Evolutionary conservation across 2,888 invertebrate genomes (phyloP).

Genomic region (Diogma glabrata): DNA sequence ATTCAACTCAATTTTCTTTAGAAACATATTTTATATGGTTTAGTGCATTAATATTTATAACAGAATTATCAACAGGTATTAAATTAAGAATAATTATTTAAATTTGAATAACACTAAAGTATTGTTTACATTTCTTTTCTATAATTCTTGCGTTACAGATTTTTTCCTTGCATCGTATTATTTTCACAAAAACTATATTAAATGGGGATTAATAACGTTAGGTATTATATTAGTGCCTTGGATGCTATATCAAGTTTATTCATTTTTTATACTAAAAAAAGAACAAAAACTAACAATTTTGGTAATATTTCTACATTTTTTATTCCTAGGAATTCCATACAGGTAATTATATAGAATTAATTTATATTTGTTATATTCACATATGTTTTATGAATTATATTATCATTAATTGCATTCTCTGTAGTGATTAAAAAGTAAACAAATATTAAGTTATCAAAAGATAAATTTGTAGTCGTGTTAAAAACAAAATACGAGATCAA

Average conservation of each 20-base stretch:
- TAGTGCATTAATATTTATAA: conserved; percentile 19
- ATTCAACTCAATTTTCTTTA: conserved; percentile 15
- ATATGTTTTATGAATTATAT: background rate
- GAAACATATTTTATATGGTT: conserved; percentile 21
- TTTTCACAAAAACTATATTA: conserved; percentile 16
- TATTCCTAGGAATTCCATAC: conserved; percentile 16
- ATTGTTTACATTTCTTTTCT: too few species aligned
- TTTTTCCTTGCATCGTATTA: conserved; percentile 18
- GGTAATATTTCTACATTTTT: conserved; percentile 16
- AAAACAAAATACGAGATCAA: too few species aligned
- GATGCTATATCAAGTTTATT: conserved; percentile 19
- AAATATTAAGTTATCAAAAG: too few species aligned
- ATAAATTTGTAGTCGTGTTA: too few species aligned
- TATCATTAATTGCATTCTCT: too few species aligned
- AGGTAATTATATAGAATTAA: background rate
- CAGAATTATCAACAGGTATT: conserved; percentile 19
- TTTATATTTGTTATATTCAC: background rate
- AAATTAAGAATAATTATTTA: background rate
- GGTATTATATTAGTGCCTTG: conserved; percentile 18
- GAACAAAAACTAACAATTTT: conserved; percentile 15
- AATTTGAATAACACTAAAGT: background rate
- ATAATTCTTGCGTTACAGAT: too few species aligned
- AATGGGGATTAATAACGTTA: conserved; percentile 18
- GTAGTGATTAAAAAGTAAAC: too few species aligned
- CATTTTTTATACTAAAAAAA: conserved; percentile 16